Percentiles rank a stretch among this genome's conserved stretches.
Conservation (phyloP, 2,113 vertebrate species). For the Hypocryptadius cinnamomeus region DNA sequence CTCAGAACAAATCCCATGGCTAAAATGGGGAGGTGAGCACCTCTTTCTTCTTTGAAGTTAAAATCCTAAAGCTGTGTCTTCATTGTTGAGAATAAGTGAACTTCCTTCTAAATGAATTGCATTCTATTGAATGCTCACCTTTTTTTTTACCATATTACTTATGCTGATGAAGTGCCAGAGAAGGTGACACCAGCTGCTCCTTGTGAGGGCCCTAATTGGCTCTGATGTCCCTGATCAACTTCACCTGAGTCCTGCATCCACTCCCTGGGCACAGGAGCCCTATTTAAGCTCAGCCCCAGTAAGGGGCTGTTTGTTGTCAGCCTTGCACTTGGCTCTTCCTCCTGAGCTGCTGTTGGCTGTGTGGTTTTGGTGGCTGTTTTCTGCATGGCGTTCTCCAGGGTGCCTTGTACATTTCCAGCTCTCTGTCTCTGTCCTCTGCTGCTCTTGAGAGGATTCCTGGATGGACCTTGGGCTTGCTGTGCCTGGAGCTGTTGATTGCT, state of each 20-base stretch:
- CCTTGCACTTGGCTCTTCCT: accelerated
- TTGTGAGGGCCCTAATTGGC: not conserved
- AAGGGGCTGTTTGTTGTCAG: accelerated
- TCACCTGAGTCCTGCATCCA: not conserved
- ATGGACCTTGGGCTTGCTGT: not conserved
- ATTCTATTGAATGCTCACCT: not conserved
- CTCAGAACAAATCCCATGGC: not conserved
- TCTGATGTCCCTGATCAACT: not conserved
- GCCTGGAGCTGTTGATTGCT: not conserved
- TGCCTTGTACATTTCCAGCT: accelerated
- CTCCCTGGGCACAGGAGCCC: not conserved
- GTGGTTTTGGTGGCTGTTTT: not conserved
- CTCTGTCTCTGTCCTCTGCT: not conserved
- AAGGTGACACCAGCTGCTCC: not conserved
- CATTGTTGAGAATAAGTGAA: not conserved
- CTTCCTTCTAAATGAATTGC: not conserved
- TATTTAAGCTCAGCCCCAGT: not conserved
- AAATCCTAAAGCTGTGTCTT: not conserved
- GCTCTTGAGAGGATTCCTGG: not conserved
- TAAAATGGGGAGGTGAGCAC: not conserved
- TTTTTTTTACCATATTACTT: not conserved
- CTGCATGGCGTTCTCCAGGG: accelerated
- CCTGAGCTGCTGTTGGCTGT: accelerated
- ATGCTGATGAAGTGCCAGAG: not conserved
- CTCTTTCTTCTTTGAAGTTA: not conserved